Evolutionary conservation across 2,797 vertebrate genomes (phyloP).

Genomic region (Podargus strigoides): DNA sequence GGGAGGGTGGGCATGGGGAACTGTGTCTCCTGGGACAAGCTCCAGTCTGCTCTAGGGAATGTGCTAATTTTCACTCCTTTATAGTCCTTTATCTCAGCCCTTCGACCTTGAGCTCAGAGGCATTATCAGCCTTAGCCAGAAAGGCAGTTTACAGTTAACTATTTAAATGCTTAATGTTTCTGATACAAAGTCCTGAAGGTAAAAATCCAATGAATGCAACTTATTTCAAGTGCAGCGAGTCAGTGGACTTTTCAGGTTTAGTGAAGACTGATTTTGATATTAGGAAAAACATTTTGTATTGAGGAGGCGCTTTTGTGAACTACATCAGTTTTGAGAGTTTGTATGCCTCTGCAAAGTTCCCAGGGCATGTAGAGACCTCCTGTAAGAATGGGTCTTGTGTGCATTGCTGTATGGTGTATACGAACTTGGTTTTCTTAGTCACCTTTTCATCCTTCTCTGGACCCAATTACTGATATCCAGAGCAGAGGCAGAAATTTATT

Average conservation of each 20-base stretch:
- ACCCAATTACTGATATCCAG: not conserved
- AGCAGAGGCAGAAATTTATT: not conserved
- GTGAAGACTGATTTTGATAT: not conserved
- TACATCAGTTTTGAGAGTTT: not conserved
- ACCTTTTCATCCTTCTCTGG: not conserved
- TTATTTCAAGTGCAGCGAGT: not conserved
- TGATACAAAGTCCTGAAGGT: not conserved
- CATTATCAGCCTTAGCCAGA: conserved; percentile 24
- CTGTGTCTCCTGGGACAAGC: conserved; percentile 24
- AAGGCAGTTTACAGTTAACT: conserved; percentile 37
- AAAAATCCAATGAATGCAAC: not conserved
- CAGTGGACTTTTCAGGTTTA: not conserved
- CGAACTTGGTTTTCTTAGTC: not conserved
- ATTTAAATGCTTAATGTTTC: not conserved
- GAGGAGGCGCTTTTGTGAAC: not conserved
- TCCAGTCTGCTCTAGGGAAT: conserved; percentile 59
- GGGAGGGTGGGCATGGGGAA: not conserved
- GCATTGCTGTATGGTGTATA: not conserved
- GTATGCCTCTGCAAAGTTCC: not conserved
- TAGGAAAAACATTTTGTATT: not conserved
- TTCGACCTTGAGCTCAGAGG: conserved; percentile 63
- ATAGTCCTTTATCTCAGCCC: conserved; percentile 54
- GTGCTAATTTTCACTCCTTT: conserved; percentile 64
- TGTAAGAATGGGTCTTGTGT: not conserved
- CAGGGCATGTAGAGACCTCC: not conserved